Evolutionary conservation across 2,888 invertebrate species (phyloP).

Genomic region (Nemotelus pantherinus): DNA sequence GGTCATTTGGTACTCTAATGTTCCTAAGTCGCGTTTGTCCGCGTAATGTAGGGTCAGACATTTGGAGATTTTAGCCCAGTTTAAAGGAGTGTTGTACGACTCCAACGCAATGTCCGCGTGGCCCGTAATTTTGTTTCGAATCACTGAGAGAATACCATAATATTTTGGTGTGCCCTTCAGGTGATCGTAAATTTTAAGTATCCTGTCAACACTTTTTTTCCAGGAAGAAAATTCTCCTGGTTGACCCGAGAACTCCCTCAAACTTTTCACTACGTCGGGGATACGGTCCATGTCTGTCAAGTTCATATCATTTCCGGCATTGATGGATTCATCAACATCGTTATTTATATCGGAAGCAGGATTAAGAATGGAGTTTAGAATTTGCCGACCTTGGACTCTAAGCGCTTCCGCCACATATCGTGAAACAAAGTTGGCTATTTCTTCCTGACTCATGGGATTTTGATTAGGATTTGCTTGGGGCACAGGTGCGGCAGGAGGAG

Average conservation of each 20-base stretch:
- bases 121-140: constrained; percentile 47
- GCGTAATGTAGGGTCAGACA: constrained; percentile 46
- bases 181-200: constrained; percentile 14
- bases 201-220: constrained; percentile 24
- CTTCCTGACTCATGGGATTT: background rate
- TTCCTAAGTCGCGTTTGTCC: constrained; percentile 35
- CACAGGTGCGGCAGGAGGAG: background rate
- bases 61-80: constrained; percentile 32
- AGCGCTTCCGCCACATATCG: constrained; percentile 27
- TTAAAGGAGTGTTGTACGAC: constrained; percentile 47
- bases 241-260: constrained; percentile 7
- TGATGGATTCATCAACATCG: constrained; percentile 35
- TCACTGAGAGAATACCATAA: background rate
- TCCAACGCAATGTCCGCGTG: constrained; percentile 46
- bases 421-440: constrained; percentile 10
- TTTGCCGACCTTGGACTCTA: constrained; percentile 36
- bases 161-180: constrained; percentile 24
- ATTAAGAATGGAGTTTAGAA: constrained; percentile 39
- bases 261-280: constrained; percentile 37
- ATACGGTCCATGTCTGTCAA: background rate
- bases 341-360: constrained; percentile 44
- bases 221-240: constrained; percentile 18
- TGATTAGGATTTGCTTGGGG: background rate
- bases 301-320: constrained; percentile 9
- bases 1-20: constrained; percentile 39